Evolutionary conservation across 2,797 vertebrate species (phyloP).

Genomic region (Acipenser transmontanus): DNA sequence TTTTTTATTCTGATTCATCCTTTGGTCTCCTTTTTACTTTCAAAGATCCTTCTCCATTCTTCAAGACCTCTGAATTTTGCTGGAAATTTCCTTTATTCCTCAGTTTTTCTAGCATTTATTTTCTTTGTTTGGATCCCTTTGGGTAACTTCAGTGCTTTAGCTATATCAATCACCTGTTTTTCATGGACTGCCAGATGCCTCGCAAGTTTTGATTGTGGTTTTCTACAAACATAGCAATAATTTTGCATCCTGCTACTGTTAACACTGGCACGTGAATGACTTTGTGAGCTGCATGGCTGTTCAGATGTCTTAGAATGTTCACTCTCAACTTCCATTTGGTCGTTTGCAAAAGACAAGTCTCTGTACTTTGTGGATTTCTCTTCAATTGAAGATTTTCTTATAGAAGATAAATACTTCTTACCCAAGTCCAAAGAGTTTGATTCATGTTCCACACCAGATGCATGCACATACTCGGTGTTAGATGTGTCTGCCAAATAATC

Average conservation of each 20-base stretch:
- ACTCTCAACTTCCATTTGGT: no score
- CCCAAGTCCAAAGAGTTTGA: no score
- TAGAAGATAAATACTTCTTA: no score
- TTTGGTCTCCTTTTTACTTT: constrained; percentile 21
- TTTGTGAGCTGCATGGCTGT: no score
- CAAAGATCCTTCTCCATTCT: constrained; percentile 15
- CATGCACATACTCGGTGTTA: no score
- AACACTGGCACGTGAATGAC: no score
- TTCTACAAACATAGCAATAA: constrained; percentile 30
- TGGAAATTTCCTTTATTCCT: constrained; percentile 22
- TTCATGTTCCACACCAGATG: no score
- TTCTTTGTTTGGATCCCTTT: constrained; percentile 13
- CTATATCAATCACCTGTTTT: constrained; percentile 17
- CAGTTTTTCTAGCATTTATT: constrained; percentile 20
- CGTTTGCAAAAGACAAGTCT: no score
- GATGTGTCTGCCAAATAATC: no score
- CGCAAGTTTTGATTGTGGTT: constrained; percentile 20
- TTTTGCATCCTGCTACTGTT: not conserved
- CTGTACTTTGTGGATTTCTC: no score
- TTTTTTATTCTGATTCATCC: constrained; percentile 18
- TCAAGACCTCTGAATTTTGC: constrained; percentile 23
- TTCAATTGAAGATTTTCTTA: no score
- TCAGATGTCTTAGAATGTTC: no score
- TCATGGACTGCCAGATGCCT: constrained; percentile 19
- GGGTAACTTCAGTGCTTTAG: constrained; percentile 15